These are phyloP conservation scores for Fukomys damarensis DNA, from an alignment of 2,113 vertebrate genomes.

Conservation along the genomic window DNA sequence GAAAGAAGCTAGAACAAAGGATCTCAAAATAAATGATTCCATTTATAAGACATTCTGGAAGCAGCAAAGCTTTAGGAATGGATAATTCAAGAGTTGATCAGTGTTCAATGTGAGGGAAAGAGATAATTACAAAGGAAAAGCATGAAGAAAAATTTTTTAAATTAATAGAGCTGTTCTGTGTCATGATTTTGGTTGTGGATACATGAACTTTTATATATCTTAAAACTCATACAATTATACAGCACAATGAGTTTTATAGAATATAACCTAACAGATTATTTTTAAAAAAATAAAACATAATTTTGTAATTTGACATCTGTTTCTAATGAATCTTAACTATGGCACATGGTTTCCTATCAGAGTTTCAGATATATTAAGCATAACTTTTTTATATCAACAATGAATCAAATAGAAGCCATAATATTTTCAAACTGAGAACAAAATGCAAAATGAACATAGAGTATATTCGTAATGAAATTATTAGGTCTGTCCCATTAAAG, in stretches of 20 bases:
- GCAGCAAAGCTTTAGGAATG: constrained; percentile 10
- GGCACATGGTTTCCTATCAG: neutral
- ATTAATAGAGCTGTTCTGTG: neutral
- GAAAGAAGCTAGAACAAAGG: neutral
- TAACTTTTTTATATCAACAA: neutral
- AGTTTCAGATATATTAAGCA: constrained; percentile 45
- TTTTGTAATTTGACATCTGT: constrained; percentile 38
- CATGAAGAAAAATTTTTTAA: neutral
- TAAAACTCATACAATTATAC: constrained; percentile 43
- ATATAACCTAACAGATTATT: neutral
- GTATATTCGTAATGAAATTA: constrained; percentile 29
- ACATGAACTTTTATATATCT: neutral
- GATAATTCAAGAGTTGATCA: neutral
- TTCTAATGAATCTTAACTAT: neutral
- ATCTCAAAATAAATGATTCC: neutral
- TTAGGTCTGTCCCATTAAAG: neutral
- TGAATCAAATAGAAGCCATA: neutral
- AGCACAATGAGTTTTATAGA: constrained; percentile 7
- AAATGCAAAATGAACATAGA: constrained; percentile 17
- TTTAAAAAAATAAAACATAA: constrained; percentile 7
- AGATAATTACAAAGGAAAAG: constrained; percentile 2
- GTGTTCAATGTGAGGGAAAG: neutral
- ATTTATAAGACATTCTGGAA: constrained; percentile 32
- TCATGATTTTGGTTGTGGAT: constrained; percentile 9
- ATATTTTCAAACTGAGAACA: constrained; percentile 37